phyloP scores from a whole-genome alignment of 2,888 invertebrate genomes.

The Caenorhabditis becei region DNA sequence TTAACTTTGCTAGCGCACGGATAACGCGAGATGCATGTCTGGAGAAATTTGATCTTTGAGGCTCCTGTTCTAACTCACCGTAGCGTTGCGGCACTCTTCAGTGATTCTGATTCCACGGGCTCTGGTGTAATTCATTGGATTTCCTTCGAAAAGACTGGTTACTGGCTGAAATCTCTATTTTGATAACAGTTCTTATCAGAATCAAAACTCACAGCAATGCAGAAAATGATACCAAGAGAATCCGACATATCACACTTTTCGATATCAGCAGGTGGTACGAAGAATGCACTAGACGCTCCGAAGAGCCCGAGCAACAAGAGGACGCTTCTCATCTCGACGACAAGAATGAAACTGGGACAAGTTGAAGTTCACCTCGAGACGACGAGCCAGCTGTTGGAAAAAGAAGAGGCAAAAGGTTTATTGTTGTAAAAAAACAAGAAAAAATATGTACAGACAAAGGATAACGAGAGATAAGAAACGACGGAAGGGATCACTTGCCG shows the following conservation, averaged over 20 bases:
- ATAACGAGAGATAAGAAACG: background rate
- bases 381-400: background rate
- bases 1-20: conserved; percentile 30
- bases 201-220: conserved; percentile 35
- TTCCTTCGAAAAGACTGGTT: conserved; percentile 9
- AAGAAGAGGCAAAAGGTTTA: background rate
- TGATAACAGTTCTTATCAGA: background rate
- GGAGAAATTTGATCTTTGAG: conserved; percentile 16
- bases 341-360: background rate
- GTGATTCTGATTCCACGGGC: conserved; percentile 43
- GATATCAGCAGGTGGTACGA: conserved; percentile 8
- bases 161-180: conserved; percentile 34
- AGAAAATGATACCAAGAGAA: conserved; percentile 26
- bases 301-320: background rate
- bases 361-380: background rate
- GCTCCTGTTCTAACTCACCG: conserved; percentile 7
- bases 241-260: conserved; percentile 37
- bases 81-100: conserved; percentile 36
- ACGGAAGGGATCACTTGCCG: conserved; percentile 30
- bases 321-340: background rate
- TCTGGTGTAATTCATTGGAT: conserved; percentile 33
- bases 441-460: conserved; percentile 31
- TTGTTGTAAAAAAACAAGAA: background rate
- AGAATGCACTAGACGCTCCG: background rate
- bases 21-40: conserved; percentile 35